Evolutionary conservation across 1,140 invertebrate genomes (phyloP).

Genomic region (Caenorhabditis briggsae): DNA sequence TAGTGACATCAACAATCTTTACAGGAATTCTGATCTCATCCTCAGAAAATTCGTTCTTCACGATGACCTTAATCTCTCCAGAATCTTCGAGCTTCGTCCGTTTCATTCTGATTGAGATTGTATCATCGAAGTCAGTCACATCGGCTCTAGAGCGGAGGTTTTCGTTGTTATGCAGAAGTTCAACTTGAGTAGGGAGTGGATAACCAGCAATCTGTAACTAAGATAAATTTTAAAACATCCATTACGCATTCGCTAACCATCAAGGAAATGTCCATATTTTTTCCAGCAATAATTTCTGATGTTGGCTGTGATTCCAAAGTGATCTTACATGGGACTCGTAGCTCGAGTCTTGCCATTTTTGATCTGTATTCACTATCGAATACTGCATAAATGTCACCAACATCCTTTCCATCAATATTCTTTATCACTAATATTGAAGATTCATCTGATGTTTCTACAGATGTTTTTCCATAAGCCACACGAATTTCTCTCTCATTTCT

Average conservation of each 20-base stretch:
- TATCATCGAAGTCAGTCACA: slow-evolving; percentile 58
- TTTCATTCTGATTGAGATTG: slow-evolving; percentile 55
- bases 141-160: slow-evolving; percentile 33
- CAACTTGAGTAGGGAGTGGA: slow-evolving; percentile 48
- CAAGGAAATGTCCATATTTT: slow-evolving; percentile 58
- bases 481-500: slow-evolving; percentile 50
- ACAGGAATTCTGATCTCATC: slow-evolving; percentile 26
- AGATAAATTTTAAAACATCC: background rate
- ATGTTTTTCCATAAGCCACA: slow-evolving; percentile 41
- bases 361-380: slow-evolving; percentile 52
- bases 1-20: slow-evolving; percentile 52
- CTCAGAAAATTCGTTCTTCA: slow-evolving; percentile 26
- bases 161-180: slow-evolving; percentile 54
- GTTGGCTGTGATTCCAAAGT: slow-evolving; percentile 2
- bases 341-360: background rate
- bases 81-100: slow-evolving; percentile 37
- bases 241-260: background rate
- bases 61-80: slow-evolving; percentile 55
- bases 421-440: slow-evolving; percentile 25
- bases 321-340: slow-evolving; percentile 49
- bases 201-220: slow-evolving; percentile 42
- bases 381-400: slow-evolving; percentile 50
- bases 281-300: slow-evolving; percentile 54
- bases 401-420: slow-evolving; percentile 40
- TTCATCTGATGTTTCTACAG: slow-evolving; percentile 36